Evolutionary conservation across 1,140 invertebrate genomes (phyloP), one percentile per base, ranked within the genome.

Genomic region (Drosophila athabasca): DNA sequence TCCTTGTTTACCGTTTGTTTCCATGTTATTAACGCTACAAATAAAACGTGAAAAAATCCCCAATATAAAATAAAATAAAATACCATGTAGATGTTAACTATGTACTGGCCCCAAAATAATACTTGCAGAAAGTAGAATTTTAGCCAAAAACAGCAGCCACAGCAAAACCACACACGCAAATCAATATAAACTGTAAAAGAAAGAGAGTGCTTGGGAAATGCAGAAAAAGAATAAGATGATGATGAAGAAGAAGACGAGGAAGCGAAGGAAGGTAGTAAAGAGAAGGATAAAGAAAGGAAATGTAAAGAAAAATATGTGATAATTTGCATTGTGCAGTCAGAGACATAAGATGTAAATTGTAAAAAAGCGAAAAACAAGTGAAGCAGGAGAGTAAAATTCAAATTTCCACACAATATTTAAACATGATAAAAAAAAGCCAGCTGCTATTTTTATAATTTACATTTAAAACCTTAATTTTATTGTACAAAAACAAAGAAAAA

Each of bases 251-350:
- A 8, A 44, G 55, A 62, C 15, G 50, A 19, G 17, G 17, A 19
- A 19, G 17, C 17, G 11, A 44, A 59, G 24, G 24, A 24, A 26
- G 24, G 5, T 31, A 8, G 31, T 9, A 9, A 6, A 29, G 29
- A 31, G 29, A 31, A 31, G 29, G 29, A 31, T 15, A 53, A 9
- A 22, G 26, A 29, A 57, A 48, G 69, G 59, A 73, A 75, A 80
- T 73, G 52, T 57, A 74, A 45, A 69, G 72, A 80, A 82, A 70
- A 74, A 83, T 75, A 90, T 87, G 87, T 90, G 87, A 90, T 90
- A 90, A 90, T 87, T 90, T 90, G 87, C 87, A 90, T 90, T 90
- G 87, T 90, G 87, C 87, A 90, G 88, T 71, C 73, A 75, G 62
- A 76, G 71, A 77, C 74, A 77, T 77, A 77, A 77, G 73, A 77